Evolutionary conservation across 2,797 vertebrate genomes (phyloP), one percentile per base, ranked within the genome.

Genomic region (Echiichthys vipera): DNA sequence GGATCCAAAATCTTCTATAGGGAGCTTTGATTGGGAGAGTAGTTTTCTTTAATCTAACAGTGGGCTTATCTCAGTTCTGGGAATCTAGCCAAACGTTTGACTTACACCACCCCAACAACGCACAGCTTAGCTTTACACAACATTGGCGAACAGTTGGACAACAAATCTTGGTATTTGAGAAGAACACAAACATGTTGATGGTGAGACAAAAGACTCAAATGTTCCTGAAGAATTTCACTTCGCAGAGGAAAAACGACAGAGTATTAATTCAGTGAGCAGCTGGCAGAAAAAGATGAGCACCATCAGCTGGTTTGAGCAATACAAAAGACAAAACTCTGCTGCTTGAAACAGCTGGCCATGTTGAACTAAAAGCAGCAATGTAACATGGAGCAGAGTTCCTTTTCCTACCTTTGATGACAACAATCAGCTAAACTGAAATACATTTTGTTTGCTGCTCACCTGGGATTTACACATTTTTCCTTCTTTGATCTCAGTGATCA

Each of bases 21-120:
- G 42, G 36, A 72, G 57, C 29, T 65, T 74, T 84, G 58, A 83
- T 80, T 70, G 17, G 34, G 56, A 66, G 62, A 59, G 10, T 25
- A 39, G 64, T 62, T 40, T 43, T 22, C 22, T 68, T 39, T 65
- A 55, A 81, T 80, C 30, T 53, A 57, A 80, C 61, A 69, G 58
- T 61, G 59, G 51, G 65, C 64, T 68, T 69, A 75, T 86, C 91
- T 71, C 40, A 65, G 30, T 82, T 83, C 83, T 72, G 84, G 89
- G 86, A 88, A 57, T 69, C 14, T 10, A 5, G 84, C 84, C 87
- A 90, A 81, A 84, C 63, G 62, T 82, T 88, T 81, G 73, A 88
- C 43, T 80, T 81, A 74, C 66, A 76, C 42, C 49, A 37, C 32
- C 61, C 59, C 68, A 87, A 86, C 77, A 84, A 80, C 83, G 59